Percentiles rank a stretch among this genome's conserved stretches.
These are phyloP conservation scores for Cantharis rustica DNA, from an alignment of 2,888 invertebrate genomes.

Conservation along the genomic window DNA sequence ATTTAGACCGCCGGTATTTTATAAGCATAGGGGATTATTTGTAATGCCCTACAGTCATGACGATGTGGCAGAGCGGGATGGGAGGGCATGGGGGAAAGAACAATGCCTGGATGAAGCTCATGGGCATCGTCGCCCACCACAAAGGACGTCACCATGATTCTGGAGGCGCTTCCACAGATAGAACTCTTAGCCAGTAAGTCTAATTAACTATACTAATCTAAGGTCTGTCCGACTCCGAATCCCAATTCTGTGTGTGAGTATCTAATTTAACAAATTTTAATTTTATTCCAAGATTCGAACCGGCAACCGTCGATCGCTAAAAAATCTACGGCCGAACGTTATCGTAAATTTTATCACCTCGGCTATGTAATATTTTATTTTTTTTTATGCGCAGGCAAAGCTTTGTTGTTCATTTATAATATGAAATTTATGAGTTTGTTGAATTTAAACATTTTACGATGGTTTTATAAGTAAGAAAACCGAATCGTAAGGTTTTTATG, in stretches of 20 bases:
- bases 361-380: not conserved
- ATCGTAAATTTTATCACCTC: not conserved
- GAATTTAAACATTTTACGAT: not conserved
- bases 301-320: not conserved
- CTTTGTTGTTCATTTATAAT: not conserved
- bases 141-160: constrained; percentile 72
- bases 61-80: constrained; percentile 80
- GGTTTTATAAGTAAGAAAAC: not conserved
- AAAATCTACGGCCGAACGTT: not conserved
- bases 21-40: constrained; percentile 34
- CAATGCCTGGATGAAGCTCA: constrained; percentile 83
- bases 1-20: constrained; percentile 10
- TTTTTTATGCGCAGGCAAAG: not conserved
- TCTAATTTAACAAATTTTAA: too few species aligned
- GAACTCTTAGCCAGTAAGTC: constrained; percentile 74
- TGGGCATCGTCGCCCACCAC: constrained; percentile 72
- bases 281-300: too few species aligned
- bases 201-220: not conserved
- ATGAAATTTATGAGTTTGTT: not conserved
- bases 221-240: not conserved
- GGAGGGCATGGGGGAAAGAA: constrained; percentile 76
- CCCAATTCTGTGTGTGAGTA: too few species aligned
- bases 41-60: constrained; percentile 59
- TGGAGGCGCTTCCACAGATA: constrained; percentile 63
- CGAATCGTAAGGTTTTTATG: not conserved